Evolutionary conservation across 2,888 invertebrate species (phyloP).

Genomic region (Sepiola atlantica): DNA sequence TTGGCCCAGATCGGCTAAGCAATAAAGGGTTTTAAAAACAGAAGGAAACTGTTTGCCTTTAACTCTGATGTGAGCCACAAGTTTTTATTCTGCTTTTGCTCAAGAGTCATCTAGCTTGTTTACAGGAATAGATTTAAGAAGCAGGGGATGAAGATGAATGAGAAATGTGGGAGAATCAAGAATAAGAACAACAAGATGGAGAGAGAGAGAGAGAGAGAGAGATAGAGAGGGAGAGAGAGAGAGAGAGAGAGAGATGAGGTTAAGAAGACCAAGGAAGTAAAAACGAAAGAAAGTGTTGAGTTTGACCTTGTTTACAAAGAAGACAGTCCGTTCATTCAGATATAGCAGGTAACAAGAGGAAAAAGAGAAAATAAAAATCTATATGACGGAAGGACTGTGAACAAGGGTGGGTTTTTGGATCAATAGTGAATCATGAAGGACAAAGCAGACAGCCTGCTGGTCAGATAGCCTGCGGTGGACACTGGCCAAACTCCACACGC

Average conservation of each 20-base stretch:
- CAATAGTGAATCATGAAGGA: conserved; percentile 32
- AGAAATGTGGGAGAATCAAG: neutral
- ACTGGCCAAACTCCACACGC: conserved; percentile 32
- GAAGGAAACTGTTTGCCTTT: neutral
- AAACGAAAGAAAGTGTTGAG: conserved; percentile 8
- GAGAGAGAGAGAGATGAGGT: too few species aligned
- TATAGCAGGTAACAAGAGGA: conserved; percentile 23
- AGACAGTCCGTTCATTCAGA: conserved; percentile 6
- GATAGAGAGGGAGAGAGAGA: too few species aligned
- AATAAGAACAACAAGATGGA: neutral
- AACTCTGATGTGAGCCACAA: conserved; percentile 32
- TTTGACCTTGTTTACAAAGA: conserved; percentile 32
- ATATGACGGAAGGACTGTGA: conserved; percentile 32
- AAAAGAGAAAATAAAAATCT: neutral
- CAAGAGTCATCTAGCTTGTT: conserved; percentile 8
- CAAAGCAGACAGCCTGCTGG: conserved; percentile 32
- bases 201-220: neutral
- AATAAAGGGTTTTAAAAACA: conserved; percentile 11
- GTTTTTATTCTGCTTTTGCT: conserved; percentile 21
- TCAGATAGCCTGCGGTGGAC: conserved; percentile 22
- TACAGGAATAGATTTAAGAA: conserved; percentile 22
- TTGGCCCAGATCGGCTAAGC: neutral
- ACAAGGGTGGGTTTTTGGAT: conserved; percentile 24
- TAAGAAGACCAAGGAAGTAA: neutral
- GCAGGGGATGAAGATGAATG: neutral